Evolutionary conservation across 2,797 vertebrate genomes (phyloP).

Genomic region (Yasuhikotakia modesta): DNA sequence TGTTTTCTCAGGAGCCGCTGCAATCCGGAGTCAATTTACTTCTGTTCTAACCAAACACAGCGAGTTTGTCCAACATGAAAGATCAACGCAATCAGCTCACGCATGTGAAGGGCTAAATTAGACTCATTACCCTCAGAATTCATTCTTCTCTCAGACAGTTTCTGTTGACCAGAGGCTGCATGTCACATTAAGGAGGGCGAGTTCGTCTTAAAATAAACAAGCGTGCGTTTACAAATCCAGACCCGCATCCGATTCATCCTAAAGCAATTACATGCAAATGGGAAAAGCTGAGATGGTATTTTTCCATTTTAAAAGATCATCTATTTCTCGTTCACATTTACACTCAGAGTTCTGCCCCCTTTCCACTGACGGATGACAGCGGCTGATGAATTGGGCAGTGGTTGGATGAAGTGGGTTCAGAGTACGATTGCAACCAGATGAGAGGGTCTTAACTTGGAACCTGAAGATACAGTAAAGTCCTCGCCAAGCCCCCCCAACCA

Average conservation of each 20-base stretch:
- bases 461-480: constrained; percentile 43
- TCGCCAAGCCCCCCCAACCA: constrained; percentile 22
- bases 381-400: constrained; percentile 80
- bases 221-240: constrained; percentile 42
- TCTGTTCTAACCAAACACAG: constrained; percentile 66
- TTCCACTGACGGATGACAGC: constrained; percentile 73
- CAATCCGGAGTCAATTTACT: constrained; percentile 74
- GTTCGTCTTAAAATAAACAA: constrained; percentile 69
- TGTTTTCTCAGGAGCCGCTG: constrained; percentile 68
- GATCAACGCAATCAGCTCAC: constrained; percentile 48
- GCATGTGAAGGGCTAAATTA: constrained; percentile 64
- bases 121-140: constrained; percentile 67
- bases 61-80: constrained; percentile 61
- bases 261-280: constrained; percentile 71
- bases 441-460: constrained; percentile 75
- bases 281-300: constrained; percentile 68
- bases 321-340: constrained; percentile 65
- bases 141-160: constrained; percentile 65
- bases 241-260: constrained; percentile 52
- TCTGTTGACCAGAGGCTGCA: constrained; percentile 57
- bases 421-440: constrained; percentile 82
- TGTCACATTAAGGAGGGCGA: constrained; percentile 62
- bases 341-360: constrained; percentile 43
- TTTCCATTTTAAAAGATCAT: constrained; percentile 79
- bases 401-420: constrained; percentile 72